A percentile compares a stretch with the other conserved stretches of the same genome.
These are phyloP conservation scores for Phortica variegata DNA, from an alignment of 1,140 invertebrate genomes.

Conservation along the genomic window DNA sequence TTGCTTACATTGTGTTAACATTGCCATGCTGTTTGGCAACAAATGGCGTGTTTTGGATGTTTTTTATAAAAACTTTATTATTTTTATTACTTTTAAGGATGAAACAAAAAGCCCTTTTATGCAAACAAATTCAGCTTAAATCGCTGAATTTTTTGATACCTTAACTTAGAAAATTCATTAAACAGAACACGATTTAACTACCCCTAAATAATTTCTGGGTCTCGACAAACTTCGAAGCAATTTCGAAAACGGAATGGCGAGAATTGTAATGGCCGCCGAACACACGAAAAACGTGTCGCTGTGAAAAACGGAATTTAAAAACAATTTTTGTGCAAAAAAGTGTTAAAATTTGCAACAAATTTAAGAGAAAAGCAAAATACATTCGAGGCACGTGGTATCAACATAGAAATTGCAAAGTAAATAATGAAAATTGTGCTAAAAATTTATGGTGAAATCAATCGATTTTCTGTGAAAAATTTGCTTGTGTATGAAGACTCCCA, in stretches of 20 bases:
- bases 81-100: no score
- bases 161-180: slow-evolving; percentile 27
- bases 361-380: slow-evolving; percentile 19
- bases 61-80: no score
- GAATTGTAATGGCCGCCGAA: slow-evolving; percentile 48
- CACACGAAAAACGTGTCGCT: slow-evolving; percentile 56
- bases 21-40: no score
- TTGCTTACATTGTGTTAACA: no score
- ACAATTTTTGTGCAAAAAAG: slow-evolving; percentile 35
- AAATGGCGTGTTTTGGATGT: no score
- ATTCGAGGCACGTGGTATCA: slow-evolving; percentile 28
- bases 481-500: no score
- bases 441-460: slow-evolving; percentile 53
- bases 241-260: slow-evolving; percentile 41
- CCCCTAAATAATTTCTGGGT: slow-evolving; percentile 42
- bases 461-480: slow-evolving; percentile 50
- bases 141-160: slow-evolving; percentile 27
- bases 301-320: slow-evolving; percentile 47
- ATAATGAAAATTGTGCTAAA: slow-evolving; percentile 32
- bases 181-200: slow-evolving; percentile 21
- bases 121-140: slow-evolving; percentile 1
- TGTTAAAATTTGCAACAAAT: slow-evolving; percentile 37
- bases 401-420: slow-evolving; percentile 7
- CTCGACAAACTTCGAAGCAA: slow-evolving; percentile 24
- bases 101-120: no score